Evolutionary conservation across 1,140 invertebrate species (phyloP).

Genomic region (Sminthurides bifidus): DNA sequence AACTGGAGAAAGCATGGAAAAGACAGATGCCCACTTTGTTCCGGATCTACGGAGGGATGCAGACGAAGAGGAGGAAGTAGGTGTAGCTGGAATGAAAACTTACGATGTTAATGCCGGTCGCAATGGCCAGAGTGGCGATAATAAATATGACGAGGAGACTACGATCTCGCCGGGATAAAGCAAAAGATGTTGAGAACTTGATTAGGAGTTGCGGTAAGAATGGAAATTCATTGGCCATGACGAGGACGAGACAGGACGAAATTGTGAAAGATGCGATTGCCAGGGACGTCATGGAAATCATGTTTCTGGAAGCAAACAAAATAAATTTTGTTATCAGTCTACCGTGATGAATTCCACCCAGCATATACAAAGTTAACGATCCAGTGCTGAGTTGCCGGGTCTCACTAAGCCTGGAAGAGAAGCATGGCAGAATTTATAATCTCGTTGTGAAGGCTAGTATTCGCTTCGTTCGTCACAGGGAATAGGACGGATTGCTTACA

Average conservation of each 20-base stretch:
- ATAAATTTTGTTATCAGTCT: conserved; percentile 5
- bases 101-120: conserved; percentile 36
- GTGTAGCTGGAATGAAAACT: conserved; percentile 16
- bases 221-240: conserved; percentile 73
- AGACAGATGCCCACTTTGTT: background rate
- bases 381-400: too few relatives aligned
- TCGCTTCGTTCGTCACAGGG: too few relatives aligned
- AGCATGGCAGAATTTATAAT: too few relatives aligned
- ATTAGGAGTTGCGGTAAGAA: conserved; percentile 49
- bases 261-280: conserved; percentile 24
- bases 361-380: too few relatives aligned
- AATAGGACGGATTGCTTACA: too few relatives aligned
- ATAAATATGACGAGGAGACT: conserved; percentile 36
- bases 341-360: background rate
- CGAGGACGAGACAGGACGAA: conserved; percentile 44
- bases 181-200: conserved; percentile 57
- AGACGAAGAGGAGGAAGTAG: too few relatives aligned
- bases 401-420: too few relatives aligned
- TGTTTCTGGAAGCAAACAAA: conserved; percentile 11
- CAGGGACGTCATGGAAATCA: conserved; percentile 22
- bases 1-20: background rate
- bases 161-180: conserved; percentile 31
- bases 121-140: conserved; percentile 35
- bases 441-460: too few relatives aligned
- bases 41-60: too few relatives aligned